These are phyloP conservation scores for Pipistrellus nathusii DNA, from an alignment of 2,797 vertebrate species.

Conservation along the genomic window DNA sequence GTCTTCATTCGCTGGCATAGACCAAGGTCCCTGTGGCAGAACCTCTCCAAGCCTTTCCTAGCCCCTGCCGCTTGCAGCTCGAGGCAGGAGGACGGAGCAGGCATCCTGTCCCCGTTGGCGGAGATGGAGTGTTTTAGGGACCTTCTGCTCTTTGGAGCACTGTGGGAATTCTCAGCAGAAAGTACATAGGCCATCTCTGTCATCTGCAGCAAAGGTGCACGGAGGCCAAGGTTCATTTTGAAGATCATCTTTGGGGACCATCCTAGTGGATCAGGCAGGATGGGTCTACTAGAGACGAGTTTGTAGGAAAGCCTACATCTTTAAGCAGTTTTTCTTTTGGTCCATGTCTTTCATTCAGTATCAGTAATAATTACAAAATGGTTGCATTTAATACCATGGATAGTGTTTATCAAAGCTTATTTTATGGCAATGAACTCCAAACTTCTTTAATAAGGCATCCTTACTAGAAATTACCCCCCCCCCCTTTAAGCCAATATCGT, in stretches of 20 bases:
- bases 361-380: background rate
- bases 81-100: background rate
- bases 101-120: background rate
- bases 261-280: background rate
- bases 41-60: background rate
- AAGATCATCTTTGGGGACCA: background rate
- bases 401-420: background rate
- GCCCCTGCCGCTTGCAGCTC: background rate
- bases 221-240: slow-evolving; percentile 45
- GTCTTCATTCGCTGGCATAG: background rate
- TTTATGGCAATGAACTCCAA: background rate
- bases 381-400: background rate
- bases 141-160: background rate
- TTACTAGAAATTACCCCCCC: background rate
- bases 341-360: slow-evolving; percentile 11
- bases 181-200: background rate
- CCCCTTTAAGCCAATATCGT: background rate
- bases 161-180: background rate
- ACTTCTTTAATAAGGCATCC: background rate
- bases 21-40: background rate
- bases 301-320: background rate
- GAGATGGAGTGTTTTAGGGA: background rate
- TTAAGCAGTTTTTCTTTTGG: background rate
- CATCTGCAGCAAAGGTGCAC: background rate
- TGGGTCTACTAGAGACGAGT: background rate